Evolutionary conservation across 2,888 invertebrate genomes (phyloP), one percentile per base, ranked within the genome.

Genomic region (Conistra vaccinii): DNA sequence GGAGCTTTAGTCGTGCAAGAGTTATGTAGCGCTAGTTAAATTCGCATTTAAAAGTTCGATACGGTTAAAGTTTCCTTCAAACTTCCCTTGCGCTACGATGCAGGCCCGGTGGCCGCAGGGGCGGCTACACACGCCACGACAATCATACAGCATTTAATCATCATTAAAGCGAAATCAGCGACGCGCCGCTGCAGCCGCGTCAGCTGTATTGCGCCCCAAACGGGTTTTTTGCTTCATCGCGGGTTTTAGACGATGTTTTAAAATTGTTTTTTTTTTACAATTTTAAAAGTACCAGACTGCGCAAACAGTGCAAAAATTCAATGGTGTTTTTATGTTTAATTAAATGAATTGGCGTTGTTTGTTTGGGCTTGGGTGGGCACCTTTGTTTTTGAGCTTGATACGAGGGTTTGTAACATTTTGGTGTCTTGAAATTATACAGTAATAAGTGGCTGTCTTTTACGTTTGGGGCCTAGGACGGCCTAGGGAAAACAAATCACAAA

Each of bases 91-190:
- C 76, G 65, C 29, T 55, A 57, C 58, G 66, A 80, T 78, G 72
- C 76, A 80, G 73, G 78, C 75, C 53, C 60, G 78, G 66, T 72
- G 67, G 78, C 73, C 70, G 62, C 76, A 77, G 80, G 82, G 82
- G 86, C 73, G 73, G 83, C 80, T 85, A 86, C 91, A 92, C 93
- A 92, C 92, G 91, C 91, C 87, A 90, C 92, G 91, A 93, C 95
- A 93, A 96, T 96, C 95, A 94, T 95, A 94, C 90, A 90, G 91
- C 94, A 93, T 95, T 96, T 96, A 96, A 96, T 96, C 96, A 95
- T 95, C 93, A 96, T 96, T 96, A 96, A 96, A 96, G 91, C 87
- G 88, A 91, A 94, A 96, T 96, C 96, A 96, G 94, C 90, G 91
- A 84, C 92, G 89, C 89, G 87, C 87, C 89, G 90, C 78, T 92